Conservation (phyloP, 2,113 vertebrate genomes). For the Perccottus glenii region DNA sequence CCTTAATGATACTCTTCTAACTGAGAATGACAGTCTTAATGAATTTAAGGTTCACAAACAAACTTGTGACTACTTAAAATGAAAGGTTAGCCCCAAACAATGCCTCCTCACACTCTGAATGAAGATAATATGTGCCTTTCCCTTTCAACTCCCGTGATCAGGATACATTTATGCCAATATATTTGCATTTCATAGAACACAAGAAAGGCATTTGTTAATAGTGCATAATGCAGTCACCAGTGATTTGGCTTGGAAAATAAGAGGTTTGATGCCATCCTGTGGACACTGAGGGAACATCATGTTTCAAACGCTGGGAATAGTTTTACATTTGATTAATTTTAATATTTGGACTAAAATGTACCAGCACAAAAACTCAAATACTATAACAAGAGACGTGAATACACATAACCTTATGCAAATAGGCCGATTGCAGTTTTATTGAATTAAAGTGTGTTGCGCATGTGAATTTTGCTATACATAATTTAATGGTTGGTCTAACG, state of each 20-base stretch:
- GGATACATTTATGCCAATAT: constrained; percentile 60
- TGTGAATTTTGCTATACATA: no score
- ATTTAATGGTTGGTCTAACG: no score
- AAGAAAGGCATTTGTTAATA: constrained; percentile 37
- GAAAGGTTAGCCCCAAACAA: constrained; percentile 49
- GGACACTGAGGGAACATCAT: constrained; percentile 6
- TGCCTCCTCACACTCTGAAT: constrained; percentile 31
- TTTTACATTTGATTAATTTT: not conserved
- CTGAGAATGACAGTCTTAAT: constrained; percentile 55
- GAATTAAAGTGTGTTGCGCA: no score
- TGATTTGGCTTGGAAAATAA: constrained; percentile 10
- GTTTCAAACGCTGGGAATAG: no score
- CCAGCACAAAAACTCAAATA: not conserved
- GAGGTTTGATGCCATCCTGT: constrained; percentile 51
- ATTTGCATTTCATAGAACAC: constrained; percentile 61
- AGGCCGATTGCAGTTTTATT: no score
- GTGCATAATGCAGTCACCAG: constrained; percentile 26
- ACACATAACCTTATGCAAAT: no score
- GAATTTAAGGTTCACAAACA: constrained; percentile 51
- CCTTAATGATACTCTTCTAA: constrained; percentile 52
- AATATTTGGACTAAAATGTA: not conserved
- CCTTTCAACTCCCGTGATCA: constrained; percentile 49
- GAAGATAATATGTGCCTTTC: constrained; percentile 34
- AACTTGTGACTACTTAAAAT: constrained; percentile 62
- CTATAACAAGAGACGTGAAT: not conserved